A percentile compares a stretch with the other conserved stretches of the same genome.
These are phyloP conservation scores for Augiades crinisus DNA, from an alignment of 2,888 invertebrate genomes.

Conservation along the genomic window DNA sequence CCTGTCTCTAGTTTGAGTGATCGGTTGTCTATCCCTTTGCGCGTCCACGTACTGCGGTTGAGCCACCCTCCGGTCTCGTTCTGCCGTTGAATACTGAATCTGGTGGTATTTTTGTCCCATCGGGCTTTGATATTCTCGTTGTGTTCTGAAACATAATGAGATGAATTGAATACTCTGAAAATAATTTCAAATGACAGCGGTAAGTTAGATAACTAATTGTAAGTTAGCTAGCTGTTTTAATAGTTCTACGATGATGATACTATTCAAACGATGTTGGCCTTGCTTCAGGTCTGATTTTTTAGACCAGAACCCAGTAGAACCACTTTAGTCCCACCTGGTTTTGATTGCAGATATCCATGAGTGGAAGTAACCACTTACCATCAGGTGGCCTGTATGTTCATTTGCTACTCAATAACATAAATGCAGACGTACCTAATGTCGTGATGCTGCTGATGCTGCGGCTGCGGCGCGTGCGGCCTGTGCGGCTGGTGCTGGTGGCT, in stretches of 20 bases:
- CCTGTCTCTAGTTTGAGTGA: slow-evolving; percentile 36
- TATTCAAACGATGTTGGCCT: too few relatives aligned
- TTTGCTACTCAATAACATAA: background rate
- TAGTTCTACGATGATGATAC: too few relatives aligned
- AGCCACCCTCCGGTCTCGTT: slow-evolving; percentile 61
- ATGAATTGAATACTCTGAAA: too few relatives aligned
- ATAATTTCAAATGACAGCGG: too few relatives aligned
- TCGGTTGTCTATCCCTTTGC: slow-evolving; percentile 33
- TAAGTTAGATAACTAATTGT: too few relatives aligned
- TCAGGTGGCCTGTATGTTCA: too few relatives aligned
- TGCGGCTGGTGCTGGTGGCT: slow-evolving; percentile 55
- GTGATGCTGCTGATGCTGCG: slow-evolving; percentile 36
- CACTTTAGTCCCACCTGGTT: too few relatives aligned
- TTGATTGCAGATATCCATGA: too few relatives aligned
- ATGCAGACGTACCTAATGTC: slow-evolving; percentile 27
- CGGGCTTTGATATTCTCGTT: slow-evolving; percentile 34
- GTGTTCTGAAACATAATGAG: slow-evolving; percentile 39
- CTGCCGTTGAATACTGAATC: slow-evolving; percentile 35
- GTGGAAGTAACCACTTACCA: too few relatives aligned
- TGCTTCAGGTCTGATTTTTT: too few relatives aligned
- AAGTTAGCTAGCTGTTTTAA: too few relatives aligned
- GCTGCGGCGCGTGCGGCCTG: slow-evolving; percentile 46
- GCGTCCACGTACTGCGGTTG: slow-evolving; percentile 57
- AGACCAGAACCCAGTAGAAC: too few relatives aligned
- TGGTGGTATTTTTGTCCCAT: slow-evolving; percentile 58